Evolutionary conservation across 2,797 vertebrate species (phyloP).

Genomic region (Tokudaia tokunoshimensis): DNA sequence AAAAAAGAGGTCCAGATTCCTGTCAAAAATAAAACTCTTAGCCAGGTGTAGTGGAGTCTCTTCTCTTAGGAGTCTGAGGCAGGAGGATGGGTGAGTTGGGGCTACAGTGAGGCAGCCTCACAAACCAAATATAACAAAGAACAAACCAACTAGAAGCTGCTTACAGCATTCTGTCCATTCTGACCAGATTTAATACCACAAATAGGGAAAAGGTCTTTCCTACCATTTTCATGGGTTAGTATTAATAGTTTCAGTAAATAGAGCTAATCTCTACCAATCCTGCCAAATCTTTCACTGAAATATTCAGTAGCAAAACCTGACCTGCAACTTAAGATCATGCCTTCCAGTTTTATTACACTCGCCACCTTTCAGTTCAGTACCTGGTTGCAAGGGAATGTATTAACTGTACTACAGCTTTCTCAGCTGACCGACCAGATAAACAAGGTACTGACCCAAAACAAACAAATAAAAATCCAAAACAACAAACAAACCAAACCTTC

Average conservation of each 20-base stretch:
- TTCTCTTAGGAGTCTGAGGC: background rate
- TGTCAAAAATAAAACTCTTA: background rate
- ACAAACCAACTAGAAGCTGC: background rate
- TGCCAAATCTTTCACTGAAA: background rate
- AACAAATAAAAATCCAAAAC: background rate
- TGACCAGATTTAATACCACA: constrained; percentile 3
- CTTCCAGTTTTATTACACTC: constrained; percentile 47
- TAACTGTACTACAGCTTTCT: constrained; percentile 35
- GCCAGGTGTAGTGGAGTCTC: background rate
- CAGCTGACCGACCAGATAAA: background rate
- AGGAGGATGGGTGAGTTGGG: background rate
- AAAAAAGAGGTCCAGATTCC: background rate
- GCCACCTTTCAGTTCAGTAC: constrained; percentile 34
- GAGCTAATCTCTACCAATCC: constrained; percentile 21
- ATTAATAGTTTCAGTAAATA: constrained; percentile 58
- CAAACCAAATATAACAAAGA: background rate
- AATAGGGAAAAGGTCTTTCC: background rate
- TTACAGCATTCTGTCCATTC: constrained; percentile 20
- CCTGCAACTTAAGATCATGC: constrained; percentile 8
- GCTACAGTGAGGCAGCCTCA: background rate
- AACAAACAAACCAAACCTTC: background rate
- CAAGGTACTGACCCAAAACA: background rate
- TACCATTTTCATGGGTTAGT: constrained; percentile 43
- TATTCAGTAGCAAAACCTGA: constrained; percentile 17
- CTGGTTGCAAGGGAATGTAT: background rate